Evolutionary conservation across 2,797 vertebrate species (phyloP), one percentile per base, ranked within the genome.

Genomic region (Anniella stebbinsi): DNA sequence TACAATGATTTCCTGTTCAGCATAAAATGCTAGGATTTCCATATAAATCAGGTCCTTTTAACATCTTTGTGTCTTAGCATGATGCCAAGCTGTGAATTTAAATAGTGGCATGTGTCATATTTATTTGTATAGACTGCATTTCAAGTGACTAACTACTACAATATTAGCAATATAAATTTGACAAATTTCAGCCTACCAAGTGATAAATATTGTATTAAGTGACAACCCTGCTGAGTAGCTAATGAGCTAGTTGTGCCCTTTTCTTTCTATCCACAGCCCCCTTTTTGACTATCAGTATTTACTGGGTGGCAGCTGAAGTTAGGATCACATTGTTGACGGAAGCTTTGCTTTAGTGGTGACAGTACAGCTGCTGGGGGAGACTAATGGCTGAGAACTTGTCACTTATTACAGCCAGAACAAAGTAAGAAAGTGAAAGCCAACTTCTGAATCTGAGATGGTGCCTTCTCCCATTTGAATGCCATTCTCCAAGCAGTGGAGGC

Each of bases 61-160:
- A 72, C 90, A 90, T 93, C 67, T 86, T 84, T 93, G 72, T 94
- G 18, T 94, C 92, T 95, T 93, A 90, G 83, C 57, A 90, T 73
- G 92, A 94, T 92, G 90, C 92, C 88, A 94, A 95, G 91, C 91
- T 95, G 91, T 96, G 95, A 95, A 95, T 95, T 94, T 93, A 95
- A 96, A 94, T 25, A 63, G 80, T 54, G 94, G 82, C 90, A 88
- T 93, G 90, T 94, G 93, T 92, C 91, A 93, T 91, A 88, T 89
- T 94, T 96, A 90, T 95, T 91, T 93, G 73, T 90, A 92, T 80
- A 92, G 88, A 84, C 85, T 89, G 87, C 81, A 92, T 95, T 96
- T 94, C 89, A 95, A 95, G 87, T 93, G 89, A 93, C 90, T 95
- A 94, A 95, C 78, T 87, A 90, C 76, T 89, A 91, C 84, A 93